Conservation (phyloP, 2,888 invertebrate species). For the Drosophila antonietae region DNA sequence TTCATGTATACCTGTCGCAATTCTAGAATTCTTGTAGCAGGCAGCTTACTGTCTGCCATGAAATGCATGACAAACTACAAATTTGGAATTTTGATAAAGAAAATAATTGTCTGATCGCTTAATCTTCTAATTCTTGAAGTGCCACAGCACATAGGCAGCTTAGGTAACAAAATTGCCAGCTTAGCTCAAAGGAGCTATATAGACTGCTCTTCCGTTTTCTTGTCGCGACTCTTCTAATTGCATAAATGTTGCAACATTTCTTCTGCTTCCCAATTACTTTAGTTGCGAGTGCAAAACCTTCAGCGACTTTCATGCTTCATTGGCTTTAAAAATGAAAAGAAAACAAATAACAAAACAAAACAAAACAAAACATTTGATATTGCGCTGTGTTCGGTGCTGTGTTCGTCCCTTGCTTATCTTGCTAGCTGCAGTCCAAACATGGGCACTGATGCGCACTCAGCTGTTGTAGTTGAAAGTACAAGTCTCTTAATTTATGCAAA, state of each 20-base stretch:
- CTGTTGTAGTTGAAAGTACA: constrained; percentile 48
- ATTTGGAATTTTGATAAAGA: background rate
- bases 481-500: constrained; percentile 63
- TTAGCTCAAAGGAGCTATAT: background rate
- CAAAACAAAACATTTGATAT: constrained; percentile 17
- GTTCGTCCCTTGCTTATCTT: constrained; percentile 59
- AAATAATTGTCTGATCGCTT: background rate
- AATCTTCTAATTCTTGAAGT: background rate
- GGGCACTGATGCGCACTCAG: constrained; percentile 58
- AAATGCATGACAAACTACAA: background rate
- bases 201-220: constrained; percentile 23
- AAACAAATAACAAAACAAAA: background rate
- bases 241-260: constrained; percentile 46
- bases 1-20: no score
- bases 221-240: background rate
- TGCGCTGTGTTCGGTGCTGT: constrained; percentile 27
- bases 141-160: constrained; percentile 17
- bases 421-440: constrained; percentile 56
- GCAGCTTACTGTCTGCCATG: background rate
- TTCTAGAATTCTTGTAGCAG: no score
- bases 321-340: constrained; percentile 38
- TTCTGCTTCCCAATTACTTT: constrained; percentile 22
- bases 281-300: constrained; percentile 55
- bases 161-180: constrained; percentile 11
- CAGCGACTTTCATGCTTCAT: constrained; percentile 77